Evolutionary conservation across 2,888 invertebrate species (phyloP).

Genomic region (Melieria omissa): DNA sequence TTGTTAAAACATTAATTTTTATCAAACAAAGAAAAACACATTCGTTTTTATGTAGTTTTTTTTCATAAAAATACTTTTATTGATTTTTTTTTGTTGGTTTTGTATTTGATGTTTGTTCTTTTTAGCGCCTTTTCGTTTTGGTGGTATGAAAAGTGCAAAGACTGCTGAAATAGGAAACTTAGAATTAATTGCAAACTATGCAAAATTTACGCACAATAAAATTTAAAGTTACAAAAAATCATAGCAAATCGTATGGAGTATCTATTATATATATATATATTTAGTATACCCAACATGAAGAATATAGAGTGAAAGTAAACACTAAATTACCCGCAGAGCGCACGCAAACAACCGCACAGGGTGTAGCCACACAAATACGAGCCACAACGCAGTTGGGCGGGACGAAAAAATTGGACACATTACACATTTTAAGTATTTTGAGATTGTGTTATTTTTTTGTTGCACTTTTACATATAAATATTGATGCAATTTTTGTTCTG

Average conservation of each 20-base stretch:
- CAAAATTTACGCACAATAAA: not conserved
- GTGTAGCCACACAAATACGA: too few species aligned
- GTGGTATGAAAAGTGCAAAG: not conserved
- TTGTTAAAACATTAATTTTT: too few species aligned
- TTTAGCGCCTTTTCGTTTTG: not conserved
- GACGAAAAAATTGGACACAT: too few species aligned
- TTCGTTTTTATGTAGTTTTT: conserved; percentile 1
- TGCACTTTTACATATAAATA: too few species aligned
- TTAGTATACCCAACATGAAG: too few species aligned
- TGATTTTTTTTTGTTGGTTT: not conserved
- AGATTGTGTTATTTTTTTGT: too few species aligned
- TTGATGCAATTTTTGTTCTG: not conserved
- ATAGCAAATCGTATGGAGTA: not conserved
- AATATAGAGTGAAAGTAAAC: too few species aligned
- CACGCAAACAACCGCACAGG: too few species aligned
- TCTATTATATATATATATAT: not conserved
- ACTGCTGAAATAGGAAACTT: too few species aligned
- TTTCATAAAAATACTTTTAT: conserved; percentile 21
- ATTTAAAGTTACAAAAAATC: not conserved
- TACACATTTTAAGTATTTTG: too few species aligned
- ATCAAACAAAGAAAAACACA: not conserved
- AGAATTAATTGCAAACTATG: not conserved
- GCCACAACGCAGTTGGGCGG: too few species aligned
- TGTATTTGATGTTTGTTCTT: not conserved
- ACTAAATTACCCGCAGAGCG: too few species aligned